These are phyloP conservation scores for Vulpes lagopus DNA, from an alignment of 2,113 vertebrate genomes.

Conservation along the genomic window DNA sequence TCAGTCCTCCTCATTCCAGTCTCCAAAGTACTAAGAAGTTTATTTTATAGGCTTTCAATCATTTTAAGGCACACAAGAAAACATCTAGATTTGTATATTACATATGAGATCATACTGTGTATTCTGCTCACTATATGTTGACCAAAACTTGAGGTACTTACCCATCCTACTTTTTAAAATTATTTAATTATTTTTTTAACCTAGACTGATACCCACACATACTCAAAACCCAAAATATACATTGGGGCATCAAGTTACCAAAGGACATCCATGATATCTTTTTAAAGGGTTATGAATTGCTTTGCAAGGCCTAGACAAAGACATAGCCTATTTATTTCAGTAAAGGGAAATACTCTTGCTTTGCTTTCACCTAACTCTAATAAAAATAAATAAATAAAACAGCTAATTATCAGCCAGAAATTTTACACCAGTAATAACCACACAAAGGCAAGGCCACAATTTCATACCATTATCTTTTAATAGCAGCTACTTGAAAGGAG, in stretches of 20 bases:
- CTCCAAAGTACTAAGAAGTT: background rate
- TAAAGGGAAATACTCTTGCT: background rate
- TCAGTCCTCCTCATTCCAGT: background rate
- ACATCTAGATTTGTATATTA: background rate
- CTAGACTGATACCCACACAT: background rate
- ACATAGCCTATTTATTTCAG: background rate
- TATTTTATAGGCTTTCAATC: background rate
- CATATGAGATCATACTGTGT: background rate
- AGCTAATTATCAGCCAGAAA: background rate
- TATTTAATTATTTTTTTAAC: background rate
- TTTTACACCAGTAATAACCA: background rate
- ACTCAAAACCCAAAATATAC: slow-evolving; percentile 12
- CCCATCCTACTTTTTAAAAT: background rate
- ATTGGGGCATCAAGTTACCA: background rate
- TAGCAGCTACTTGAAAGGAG: background rate
- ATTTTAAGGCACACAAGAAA: background rate
- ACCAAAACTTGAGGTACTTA: background rate
- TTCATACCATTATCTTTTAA: background rate
- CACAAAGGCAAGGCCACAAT: background rate
- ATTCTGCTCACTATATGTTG: background rate
- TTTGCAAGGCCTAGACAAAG: background rate
- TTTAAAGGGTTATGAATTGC: background rate
- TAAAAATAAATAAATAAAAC: slow-evolving; percentile 8
- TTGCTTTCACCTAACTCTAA: background rate
- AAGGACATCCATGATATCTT: background rate